phyloP scores from a whole-genome alignment of 2,113 vertebrate genomes.

The Corydoras sp. region DNA sequence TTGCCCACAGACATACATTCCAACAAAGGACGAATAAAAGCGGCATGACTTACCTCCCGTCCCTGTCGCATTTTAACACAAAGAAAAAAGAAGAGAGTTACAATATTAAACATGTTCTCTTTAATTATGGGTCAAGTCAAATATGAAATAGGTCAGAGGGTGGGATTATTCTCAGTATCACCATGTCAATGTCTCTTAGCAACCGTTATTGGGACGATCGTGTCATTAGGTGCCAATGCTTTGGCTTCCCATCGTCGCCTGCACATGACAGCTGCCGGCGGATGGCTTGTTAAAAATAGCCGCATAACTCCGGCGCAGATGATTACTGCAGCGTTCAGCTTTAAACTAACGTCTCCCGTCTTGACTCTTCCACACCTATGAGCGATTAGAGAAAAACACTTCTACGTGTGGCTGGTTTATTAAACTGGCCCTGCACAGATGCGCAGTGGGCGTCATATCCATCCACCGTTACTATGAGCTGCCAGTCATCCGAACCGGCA shows the following conservation, averaged over 20 bases:
- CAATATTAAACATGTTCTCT: neutral
- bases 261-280: slow-evolving; percentile 50
- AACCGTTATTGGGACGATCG: slow-evolving; percentile 44
- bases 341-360: too few relatives aligned
- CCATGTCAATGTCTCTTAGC: slow-evolving; percentile 39
- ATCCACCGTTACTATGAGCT: too few relatives aligned
- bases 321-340: too few relatives aligned
- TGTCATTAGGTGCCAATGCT: slow-evolving; percentile 36
- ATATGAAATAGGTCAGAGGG: neutral
- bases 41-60: slow-evolving; percentile 41
- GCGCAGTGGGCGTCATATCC: too few relatives aligned
- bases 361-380: too few relatives aligned
- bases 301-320: neutral
- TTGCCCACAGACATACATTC: too few relatives aligned
- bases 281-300: slow-evolving; percentile 56
- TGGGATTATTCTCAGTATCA: slow-evolving; percentile 15
- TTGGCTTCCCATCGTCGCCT: slow-evolving; percentile 25
- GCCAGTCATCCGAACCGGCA: too few relatives aligned
- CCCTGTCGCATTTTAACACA: slow-evolving; percentile 48
- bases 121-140: neutral
- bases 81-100: slow-evolving; percentile 18
- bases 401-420: too few relatives aligned
- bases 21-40: neutral
- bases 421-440: too few relatives aligned
- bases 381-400: too few relatives aligned